These are phyloP conservation scores for Isotomurus palustris DNA, from an alignment of 2,888 invertebrate genomes.

Conservation along the genomic window DNA sequence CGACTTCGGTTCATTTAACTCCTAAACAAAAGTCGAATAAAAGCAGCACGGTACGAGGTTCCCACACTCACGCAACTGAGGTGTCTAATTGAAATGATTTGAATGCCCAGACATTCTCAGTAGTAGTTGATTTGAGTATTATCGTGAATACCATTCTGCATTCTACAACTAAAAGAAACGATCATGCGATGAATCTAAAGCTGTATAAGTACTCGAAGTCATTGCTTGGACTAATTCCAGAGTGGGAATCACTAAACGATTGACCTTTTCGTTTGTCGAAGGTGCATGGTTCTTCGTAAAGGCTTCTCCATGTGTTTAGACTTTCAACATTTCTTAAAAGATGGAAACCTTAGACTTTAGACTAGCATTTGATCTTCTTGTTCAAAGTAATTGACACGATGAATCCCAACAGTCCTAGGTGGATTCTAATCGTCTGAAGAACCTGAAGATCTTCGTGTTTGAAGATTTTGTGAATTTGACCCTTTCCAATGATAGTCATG, in stretches of 20 bases:
- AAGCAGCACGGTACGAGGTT: too few relatives aligned
- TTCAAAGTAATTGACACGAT: conserved; percentile 7
- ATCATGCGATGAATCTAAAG: not conserved
- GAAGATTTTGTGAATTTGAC: conserved; percentile 7
- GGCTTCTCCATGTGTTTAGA: not conserved
- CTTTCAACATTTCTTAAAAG: conserved; percentile 5
- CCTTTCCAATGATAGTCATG: conserved; percentile 15
- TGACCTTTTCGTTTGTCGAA: not conserved
- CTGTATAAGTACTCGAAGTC: not conserved
- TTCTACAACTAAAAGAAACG: not conserved
- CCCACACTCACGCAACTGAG: too few relatives aligned
- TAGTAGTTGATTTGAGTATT: too few relatives aligned
- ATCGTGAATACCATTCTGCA: too few relatives aligned
- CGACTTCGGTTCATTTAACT: too few relatives aligned
- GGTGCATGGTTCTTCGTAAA: conserved; percentile 10
- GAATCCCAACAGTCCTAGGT: conserved; percentile 22
- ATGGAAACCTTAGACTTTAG: conserved; percentile 26
- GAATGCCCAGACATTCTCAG: too few relatives aligned
- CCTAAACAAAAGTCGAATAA: too few relatives aligned
- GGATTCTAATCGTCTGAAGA: conserved; percentile 15
- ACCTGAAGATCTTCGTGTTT: conserved; percentile 6
- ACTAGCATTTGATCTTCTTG: conserved; percentile 9
- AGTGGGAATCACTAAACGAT: not conserved
- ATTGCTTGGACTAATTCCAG: conserved; percentile 4
- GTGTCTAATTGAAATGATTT: too few relatives aligned